Evolutionary conservation across 2,797 vertebrate species (phyloP), one percentile per base, ranked within the genome.

Genomic region (Acanthiza pusilla): DNA sequence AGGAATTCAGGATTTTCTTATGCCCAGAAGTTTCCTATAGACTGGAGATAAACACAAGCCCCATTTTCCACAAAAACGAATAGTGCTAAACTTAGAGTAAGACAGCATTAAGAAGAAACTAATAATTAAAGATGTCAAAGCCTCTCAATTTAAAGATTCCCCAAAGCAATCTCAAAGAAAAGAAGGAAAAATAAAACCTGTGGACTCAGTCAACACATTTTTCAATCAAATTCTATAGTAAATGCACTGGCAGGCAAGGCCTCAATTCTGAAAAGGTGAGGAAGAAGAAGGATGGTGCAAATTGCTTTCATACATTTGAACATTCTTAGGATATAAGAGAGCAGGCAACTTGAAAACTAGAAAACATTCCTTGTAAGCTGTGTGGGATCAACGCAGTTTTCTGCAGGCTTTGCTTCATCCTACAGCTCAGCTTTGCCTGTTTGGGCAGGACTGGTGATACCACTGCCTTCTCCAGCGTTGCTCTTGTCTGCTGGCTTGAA

Each of bases 341-440:
- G 85, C 94, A 97, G 95, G 95, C 77, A 93, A 97, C 72, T 97
- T 55, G 48, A 62, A 77, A 70, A 68, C 48, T 79, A 89, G 91
- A 93, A 91, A 95, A 95, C 92, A 88, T 97, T 93, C 91, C 96
- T 94, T 62, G 61, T 89, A 94, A 95, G 96, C 92, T 93, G 92
- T 75, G 94, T 86, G 62, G 78, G 80, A 95, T 94, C 95, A 93
- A 81, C 38, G 13, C 91, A 84, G 85, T 91, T 89, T 95, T 95
- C 92, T 78, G 54, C 55, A 42, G 70, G 42, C 27, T 32, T 12
- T 72, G 25, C 79, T 85, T 92, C 11, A 0, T 63, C 74, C 96
- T 98, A 99, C 88, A 98, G 97, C 95, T 99, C 98, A 0, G 94
- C 92, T 94, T 98, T 98, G 84, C 97, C 92, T 40, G 97, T 83